Evolutionary conservation across 1,140 invertebrate genomes (phyloP), one percentile per base, ranked within the genome.

Genomic region (Caenorhabditis brenneri): DNA sequence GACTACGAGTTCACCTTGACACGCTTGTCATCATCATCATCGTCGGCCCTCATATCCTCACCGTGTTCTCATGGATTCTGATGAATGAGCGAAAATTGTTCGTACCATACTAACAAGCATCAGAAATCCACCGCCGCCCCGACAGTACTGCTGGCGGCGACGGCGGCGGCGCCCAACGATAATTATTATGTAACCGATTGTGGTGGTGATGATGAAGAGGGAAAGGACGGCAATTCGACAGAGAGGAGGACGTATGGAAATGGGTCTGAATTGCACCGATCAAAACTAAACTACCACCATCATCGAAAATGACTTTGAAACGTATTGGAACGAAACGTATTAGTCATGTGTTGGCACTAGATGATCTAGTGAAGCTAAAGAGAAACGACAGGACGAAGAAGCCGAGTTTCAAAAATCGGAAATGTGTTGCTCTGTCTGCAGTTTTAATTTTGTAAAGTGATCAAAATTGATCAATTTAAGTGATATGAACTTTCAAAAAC

Each of bases 1-100:
- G 65, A 74, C 65, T 74, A 74, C 36, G 65, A 74, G 65, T 74
- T 74, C 65, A 74, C 65, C 65, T 74, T 74, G 65, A 74, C 65
- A 74, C 65, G 65, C 65, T 74, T 74, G 65, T 74, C 65, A 74
- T 42, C 65, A 74, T 74, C 65, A 74, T 74, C 15, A 29, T n/a
- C 60, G 10, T 65, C 60, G 5, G 10, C 36, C 24, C 6, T n/a
- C n/a, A n/a, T 55, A 10, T 74, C 65, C 65, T 74, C 65, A 74
- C n/a, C n/a, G n/a, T n/a, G n/a, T n/a, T n/a, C n/a, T n/a, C n/a
- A n/a, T n/a, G n/a, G 36, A 74, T 42, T 74, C 36, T 74, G 36
- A 42, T 74, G 65, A 74, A 74, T 74, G 36, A 74, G n/a, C 65
- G 65, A 74, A 74, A 36, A 22, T 24, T 74, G 65, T 65, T 22